Conservation (phyloP, 2,888 invertebrate species). For the Drosophila colorata region DNA sequence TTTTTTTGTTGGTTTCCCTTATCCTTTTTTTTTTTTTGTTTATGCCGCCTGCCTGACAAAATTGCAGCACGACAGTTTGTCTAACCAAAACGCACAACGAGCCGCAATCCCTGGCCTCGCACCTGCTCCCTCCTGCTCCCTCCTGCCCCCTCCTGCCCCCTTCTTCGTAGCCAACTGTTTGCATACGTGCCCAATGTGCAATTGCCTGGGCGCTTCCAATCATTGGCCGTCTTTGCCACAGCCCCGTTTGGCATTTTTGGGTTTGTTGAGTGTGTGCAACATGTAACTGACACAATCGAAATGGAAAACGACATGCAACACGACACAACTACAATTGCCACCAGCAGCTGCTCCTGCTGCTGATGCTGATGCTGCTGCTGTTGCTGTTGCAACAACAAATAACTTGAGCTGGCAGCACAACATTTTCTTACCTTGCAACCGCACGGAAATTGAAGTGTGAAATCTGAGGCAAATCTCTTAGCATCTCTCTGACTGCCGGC, state of each 20-base stretch:
- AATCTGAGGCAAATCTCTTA: constrained; percentile 51
- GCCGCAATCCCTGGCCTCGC: neutral
- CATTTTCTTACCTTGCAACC: constrained; percentile 55
- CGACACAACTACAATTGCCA: constrained; percentile 53
- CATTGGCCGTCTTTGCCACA: constrained; percentile 49
- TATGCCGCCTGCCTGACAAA: constrained; percentile 57
- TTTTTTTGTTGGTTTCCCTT: constrained; percentile 21
- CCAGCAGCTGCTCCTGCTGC: constrained; percentile 17
- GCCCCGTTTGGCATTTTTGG: constrained; percentile 11
- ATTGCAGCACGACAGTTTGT: constrained; percentile 72
- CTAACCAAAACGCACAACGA: constrained; percentile 39
- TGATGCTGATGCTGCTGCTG: too few relatives aligned
- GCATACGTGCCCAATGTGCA: constrained; percentile 80
- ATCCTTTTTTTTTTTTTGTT: constrained; percentile 37
- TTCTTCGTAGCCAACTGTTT: constrained; percentile 52
- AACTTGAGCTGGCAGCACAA: constrained; percentile 49
- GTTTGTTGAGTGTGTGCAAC: constrained; percentile 61
- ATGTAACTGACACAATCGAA: constrained; percentile 80
- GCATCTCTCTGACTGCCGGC: constrained; percentile 33
- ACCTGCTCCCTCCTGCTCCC: neutral
- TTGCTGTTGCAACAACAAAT: constrained; percentile 39
- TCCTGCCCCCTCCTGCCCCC: neutral
- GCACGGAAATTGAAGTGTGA: constrained; percentile 77
- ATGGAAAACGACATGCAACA: constrained; percentile 79
- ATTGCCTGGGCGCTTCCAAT: constrained; percentile 72